A percentile compares a stretch with the other conserved stretches of the same genome.
phyloP scores from a whole-genome alignment of 2,888 invertebrate species.

The Polymixis lichenea region DNA sequence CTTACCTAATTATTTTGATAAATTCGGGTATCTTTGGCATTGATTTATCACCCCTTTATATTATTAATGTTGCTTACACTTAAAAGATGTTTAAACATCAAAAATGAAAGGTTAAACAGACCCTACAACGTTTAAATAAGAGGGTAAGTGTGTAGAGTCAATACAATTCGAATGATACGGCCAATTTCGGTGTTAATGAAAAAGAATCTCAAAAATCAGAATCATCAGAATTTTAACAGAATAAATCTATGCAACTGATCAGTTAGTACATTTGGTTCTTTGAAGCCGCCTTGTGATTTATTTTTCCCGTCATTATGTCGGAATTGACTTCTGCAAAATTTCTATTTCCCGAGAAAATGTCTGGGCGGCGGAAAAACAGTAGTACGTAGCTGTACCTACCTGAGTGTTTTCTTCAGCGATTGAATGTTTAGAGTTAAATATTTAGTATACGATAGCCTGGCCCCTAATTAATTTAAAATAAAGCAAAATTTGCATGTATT shows the following conservation, averaged over 20 bases:
- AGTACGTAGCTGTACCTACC: no score
- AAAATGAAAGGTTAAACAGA: no score
- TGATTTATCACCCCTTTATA: no score
- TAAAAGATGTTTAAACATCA: no score
- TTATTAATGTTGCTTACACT: no score
- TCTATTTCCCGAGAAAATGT: constrained; percentile 8
- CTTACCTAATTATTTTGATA: background rate
- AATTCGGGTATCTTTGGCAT: background rate
- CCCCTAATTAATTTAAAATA: constrained; percentile 18
- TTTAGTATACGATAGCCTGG: background rate
- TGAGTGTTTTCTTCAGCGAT: background rate
- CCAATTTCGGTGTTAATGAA: no score
- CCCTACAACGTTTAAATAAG: no score
- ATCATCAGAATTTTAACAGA: background rate
- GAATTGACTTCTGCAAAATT: background rate
- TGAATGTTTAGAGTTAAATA: constrained; percentile 7
- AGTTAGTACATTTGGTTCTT: constrained; percentile 4
- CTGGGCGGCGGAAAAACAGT: background rate
- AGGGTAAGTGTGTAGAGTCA: background rate
- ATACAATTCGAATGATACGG: background rate
- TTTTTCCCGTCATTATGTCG: background rate
- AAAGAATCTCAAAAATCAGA: background rate
- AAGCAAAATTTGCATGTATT: background rate
- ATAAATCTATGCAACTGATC: background rate
- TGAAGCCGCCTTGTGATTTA: constrained; percentile 22